Conservation (phyloP, 92 coral and sea anemone genomes). For the Virgularia gustaviana region DNA sequence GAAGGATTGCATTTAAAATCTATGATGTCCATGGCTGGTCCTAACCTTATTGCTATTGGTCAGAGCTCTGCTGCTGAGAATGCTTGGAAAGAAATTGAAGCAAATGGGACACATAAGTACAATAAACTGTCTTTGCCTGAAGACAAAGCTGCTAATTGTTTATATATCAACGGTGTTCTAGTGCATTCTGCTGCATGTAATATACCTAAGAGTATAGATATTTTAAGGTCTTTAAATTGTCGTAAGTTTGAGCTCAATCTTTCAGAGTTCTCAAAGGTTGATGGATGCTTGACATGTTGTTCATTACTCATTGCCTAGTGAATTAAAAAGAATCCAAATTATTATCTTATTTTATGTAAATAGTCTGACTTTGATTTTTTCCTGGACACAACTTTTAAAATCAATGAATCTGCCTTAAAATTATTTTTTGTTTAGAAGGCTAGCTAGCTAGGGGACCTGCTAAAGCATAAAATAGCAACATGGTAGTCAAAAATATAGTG, state of each 20-base stretch:
- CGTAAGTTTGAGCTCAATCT: slow-evolving; percentile 63
- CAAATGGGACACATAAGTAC: slow-evolving; percentile 64
- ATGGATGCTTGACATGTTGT: slow-evolving; percentile 78
- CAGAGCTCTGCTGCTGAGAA: slow-evolving; percentile 58
- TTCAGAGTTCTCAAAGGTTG: slow-evolving; percentile 74
- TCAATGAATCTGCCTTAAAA: no score
- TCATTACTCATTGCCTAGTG: slow-evolving; percentile 63
- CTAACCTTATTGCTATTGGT: slow-evolving; percentile 58
- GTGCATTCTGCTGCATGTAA: slow-evolving; percentile 58
- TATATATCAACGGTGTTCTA: slow-evolving; percentile 72
- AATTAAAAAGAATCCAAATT: no score
- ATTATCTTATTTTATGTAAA: no score
- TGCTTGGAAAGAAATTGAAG: slow-evolving; percentile 62
- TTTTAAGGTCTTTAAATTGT: slow-evolving; percentile 52
- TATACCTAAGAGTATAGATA: slow-evolving; percentile 61
- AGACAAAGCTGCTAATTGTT: slow-evolving; percentile 71
- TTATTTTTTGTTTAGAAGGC: no score
- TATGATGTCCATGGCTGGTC: slow-evolving; percentile 81
- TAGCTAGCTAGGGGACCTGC: no score
- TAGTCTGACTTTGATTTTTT: no score
- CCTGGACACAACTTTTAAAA: no score
- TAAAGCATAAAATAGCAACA: no score
- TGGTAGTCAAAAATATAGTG: no score
- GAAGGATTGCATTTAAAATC: slow-evolving; percentile 71
- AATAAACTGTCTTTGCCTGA: slow-evolving; percentile 65